Conservation (phyloP, 2,797 vertebrate species). For the Oreochromis mossambicus region DNA sequence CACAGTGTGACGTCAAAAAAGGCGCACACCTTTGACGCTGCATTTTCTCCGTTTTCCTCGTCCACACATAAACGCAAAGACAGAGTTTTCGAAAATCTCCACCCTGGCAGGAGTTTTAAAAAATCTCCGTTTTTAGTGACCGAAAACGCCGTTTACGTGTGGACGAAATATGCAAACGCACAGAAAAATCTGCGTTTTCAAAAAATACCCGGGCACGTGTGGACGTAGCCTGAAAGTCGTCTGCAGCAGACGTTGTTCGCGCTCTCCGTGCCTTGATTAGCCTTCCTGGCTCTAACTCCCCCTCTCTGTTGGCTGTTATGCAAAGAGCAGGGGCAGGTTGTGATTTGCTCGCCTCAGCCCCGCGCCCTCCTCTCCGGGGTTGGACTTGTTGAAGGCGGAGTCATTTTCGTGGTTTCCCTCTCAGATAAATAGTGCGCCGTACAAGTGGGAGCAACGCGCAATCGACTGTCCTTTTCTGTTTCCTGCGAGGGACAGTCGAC, state of each 20-base stretch:
- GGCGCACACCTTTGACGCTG: no score
- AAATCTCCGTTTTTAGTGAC: no score
- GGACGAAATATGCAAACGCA: no score
- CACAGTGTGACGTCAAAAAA: no score
- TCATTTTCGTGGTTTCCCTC: not conserved
- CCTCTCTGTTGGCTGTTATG: constrained; percentile 51
- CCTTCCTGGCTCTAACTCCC: not conserved
- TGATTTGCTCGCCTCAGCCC: constrained; percentile 71
- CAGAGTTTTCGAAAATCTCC: no score
- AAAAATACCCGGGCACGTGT: no score
- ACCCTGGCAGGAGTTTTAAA: no score
- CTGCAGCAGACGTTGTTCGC: not conserved
- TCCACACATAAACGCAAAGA: no score
- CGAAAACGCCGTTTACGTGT: no score
- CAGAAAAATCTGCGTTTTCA: no score
- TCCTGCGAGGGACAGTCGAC: constrained; percentile 52
- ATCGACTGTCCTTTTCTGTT: constrained; percentile 70
- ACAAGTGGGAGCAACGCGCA: constrained; percentile 64
- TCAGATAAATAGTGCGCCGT: constrained; percentile 70
- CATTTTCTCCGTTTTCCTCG: no score
- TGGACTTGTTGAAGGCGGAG: constrained; percentile 77
- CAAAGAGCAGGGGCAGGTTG: constrained; percentile 35
- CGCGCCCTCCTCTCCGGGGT: constrained; percentile 40
- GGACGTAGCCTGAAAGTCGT: not conserved
- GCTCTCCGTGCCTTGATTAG: not conserved